Conservation (phyloP, 2,113 vertebrate genomes). For the Hyla sarda region DNA sequence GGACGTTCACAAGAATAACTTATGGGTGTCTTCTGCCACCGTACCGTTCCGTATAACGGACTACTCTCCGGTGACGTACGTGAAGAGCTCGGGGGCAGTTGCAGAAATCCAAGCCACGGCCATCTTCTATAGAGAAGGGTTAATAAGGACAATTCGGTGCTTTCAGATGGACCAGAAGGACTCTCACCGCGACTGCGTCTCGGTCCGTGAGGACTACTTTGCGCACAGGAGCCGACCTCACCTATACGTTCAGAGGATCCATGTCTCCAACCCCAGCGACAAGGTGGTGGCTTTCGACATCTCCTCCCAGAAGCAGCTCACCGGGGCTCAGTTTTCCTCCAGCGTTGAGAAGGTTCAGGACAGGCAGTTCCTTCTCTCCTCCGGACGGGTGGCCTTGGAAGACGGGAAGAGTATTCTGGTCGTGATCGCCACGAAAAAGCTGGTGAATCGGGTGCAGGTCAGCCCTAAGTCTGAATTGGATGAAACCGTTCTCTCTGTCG, state of each 20-base stretch:
- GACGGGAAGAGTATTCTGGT: conserved; percentile 80
- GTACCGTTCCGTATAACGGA: conserved; percentile 78
- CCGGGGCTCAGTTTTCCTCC: conserved; percentile 75
- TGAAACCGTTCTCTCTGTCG: conserved; percentile 84
- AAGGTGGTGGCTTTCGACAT: conserved; percentile 76
- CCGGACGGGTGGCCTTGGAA: conserved; percentile 75
- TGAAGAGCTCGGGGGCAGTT: conserved; percentile 72
- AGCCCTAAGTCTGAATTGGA: conserved; percentile 82
- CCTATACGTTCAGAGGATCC: conserved; percentile 87
- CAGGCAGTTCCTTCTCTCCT: conserved; percentile 84
- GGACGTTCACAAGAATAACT: conserved; percentile 80
- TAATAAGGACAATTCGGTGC: conserved; percentile 82
- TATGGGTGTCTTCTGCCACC: conserved; percentile 82
- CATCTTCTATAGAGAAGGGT: conserved; percentile 83
- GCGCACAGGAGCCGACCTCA: conserved; percentile 88
- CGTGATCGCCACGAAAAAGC: conserved; percentile 85
- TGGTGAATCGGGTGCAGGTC: conserved; percentile 81
- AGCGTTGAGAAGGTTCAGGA: conserved; percentile 84
- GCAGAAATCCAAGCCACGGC: conserved; percentile 75
- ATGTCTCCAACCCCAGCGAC: conserved; percentile 86
- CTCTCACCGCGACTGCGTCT: conserved; percentile 79
- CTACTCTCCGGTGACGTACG: conserved; percentile 74
- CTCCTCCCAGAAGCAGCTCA: conserved; percentile 56
- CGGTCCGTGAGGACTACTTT: conserved; percentile 87
- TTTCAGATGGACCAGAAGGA: conserved; percentile 68